Evolutionary conservation across 1,140 invertebrate species (phyloP).

Genomic region (Papilio glaucus): DNA sequence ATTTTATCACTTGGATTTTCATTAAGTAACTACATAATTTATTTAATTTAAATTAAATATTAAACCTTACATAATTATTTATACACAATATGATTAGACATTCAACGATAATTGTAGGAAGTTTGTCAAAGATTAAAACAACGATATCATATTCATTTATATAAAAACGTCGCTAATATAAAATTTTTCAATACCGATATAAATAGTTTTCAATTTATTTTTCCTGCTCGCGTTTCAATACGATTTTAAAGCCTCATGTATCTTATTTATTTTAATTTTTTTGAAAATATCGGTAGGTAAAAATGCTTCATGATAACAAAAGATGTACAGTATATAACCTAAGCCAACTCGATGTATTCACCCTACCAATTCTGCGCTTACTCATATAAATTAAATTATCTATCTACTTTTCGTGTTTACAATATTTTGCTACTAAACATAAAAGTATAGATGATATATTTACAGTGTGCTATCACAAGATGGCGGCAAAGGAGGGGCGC

Average conservation of each 20-base stretch:
- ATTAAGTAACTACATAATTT: conserved; percentile 33
- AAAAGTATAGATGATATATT: conserved; percentile 49
- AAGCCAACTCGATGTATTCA: not conserved
- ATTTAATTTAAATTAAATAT: conserved; percentile 12
- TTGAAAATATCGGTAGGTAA: not conserved
- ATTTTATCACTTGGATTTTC: conserved; percentile 32
- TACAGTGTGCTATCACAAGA: conserved; percentile 72
- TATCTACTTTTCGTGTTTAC: not conserved
- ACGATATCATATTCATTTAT: not conserved
- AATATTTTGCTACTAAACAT: conserved; percentile 29
- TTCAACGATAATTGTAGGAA: conserved; percentile 15
- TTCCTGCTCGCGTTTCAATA: too few species aligned
- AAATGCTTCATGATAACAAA: conserved; percentile 12
- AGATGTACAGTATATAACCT: conserved; percentile 8
- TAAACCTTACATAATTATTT: conserved; percentile 30
- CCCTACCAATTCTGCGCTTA: not conserved
- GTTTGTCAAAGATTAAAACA: conserved; percentile 13
- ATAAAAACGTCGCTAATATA: not conserved
- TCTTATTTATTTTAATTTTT: not conserved
- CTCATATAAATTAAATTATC: not conserved
- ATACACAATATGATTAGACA: conserved; percentile 11
- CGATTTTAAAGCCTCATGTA: conserved; percentile 5
- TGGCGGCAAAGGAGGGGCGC: conserved; percentile 56
- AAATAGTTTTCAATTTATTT: too few species aligned
- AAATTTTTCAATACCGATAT: not conserved